Evolutionary conservation across 2,888 invertebrate species (phyloP).

Genomic region (Campoplex capitator): DNA sequence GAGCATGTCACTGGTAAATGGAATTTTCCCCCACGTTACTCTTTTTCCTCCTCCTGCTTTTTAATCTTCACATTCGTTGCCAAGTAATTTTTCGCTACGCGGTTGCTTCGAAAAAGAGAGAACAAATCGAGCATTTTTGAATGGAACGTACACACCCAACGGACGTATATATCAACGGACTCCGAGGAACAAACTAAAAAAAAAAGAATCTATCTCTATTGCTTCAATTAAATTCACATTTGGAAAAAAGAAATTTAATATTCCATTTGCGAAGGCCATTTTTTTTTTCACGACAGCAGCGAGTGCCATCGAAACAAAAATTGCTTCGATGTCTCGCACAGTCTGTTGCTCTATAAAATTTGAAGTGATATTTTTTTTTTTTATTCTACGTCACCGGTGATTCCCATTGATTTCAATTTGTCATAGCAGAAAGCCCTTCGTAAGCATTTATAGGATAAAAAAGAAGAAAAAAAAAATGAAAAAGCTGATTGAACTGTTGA

Average conservation of each 20-base stretch:
- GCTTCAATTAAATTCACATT: slow-evolving; percentile 46
- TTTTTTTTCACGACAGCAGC: slow-evolving; percentile 19
- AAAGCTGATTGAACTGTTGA: not conserved
- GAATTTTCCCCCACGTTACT: slow-evolving; percentile 30
- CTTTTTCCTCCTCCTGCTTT: not conserved
- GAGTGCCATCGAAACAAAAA: slow-evolving; percentile 27
- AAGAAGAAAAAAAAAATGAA: not conserved
- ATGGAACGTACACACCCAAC: not conserved
- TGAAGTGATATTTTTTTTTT: not conserved
- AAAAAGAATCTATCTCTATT: slow-evolving; percentile 18
- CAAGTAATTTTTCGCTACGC: slow-evolving; percentile 45
- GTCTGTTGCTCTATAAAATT: not conserved
- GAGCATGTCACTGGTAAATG: slow-evolving; percentile 47
- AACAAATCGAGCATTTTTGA: slow-evolving; percentile 28
- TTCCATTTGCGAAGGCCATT: slow-evolving; percentile 16
- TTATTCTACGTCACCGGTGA: not conserved
- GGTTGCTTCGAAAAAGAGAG: slow-evolving; percentile 30
- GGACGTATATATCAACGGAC: not conserved
- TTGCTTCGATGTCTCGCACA: slow-evolving; percentile 4
- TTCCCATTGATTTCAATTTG: not conserved
- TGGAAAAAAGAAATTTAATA: slow-evolving; percentile 38
- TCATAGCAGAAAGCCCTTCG: not conserved
- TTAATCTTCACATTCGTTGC: not conserved
- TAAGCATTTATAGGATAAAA: not conserved
- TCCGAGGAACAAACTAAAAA: not conserved